phyloP scores from a whole-genome alignment of 2,797 vertebrate species.

The Rhinoraja longicauda region DNA sequence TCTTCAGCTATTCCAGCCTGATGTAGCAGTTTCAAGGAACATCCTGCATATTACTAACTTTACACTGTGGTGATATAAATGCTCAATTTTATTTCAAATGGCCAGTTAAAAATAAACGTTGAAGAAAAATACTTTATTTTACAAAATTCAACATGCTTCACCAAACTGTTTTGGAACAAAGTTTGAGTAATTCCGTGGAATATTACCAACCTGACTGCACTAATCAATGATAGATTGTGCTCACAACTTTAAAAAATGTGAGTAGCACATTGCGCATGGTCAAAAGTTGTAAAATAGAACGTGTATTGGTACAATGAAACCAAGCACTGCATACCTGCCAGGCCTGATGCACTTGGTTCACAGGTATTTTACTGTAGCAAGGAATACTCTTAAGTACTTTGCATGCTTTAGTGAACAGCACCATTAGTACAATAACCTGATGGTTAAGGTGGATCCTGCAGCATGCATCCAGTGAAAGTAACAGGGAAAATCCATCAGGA shows the following conservation, averaged over 20 bases:
- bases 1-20: neutral
- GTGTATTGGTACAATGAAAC: neutral
- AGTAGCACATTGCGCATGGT: neutral
- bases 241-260: neutral
- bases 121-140: neutral
- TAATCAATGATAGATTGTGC: neutral
- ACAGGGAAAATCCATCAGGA: neutral
- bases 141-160: neutral
- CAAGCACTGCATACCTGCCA: neutral
- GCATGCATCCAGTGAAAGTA: neutral
- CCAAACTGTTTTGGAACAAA: neutral
- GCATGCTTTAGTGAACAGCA: conserved; percentile 3
- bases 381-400: neutral
- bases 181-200: neutral
- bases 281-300: neutral
- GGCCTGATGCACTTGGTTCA: neutral
- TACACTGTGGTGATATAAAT: neutral
- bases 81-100: neutral
- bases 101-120: neutral
- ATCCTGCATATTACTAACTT: neutral
- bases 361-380: neutral
- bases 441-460: neutral
- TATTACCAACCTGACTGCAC: neutral
- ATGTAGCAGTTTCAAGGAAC: neutral
- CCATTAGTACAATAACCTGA: neutral